These are phyloP conservation scores for Rhyacophila evoluta DNA, from an alignment of 2,888 invertebrate species.

Conservation along the genomic window DNA sequence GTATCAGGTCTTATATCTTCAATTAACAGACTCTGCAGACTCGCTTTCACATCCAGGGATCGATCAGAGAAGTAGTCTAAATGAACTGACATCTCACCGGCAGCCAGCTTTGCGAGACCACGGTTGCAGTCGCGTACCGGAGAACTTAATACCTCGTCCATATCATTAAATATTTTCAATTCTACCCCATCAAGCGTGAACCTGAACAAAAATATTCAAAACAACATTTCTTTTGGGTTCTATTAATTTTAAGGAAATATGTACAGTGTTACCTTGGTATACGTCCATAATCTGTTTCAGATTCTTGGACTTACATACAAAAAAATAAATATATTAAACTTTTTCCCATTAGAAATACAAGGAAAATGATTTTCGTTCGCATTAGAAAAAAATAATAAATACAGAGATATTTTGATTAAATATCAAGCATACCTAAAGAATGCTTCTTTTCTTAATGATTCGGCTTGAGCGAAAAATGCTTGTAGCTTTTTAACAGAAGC, in stretches of 20 bases:
- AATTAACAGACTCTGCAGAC: slow-evolving; percentile 76
- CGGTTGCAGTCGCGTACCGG: slow-evolving; percentile 80
- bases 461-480: slow-evolving; percentile 79
- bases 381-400: too few species aligned
- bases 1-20: slow-evolving; percentile 81
- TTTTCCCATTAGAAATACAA: too few species aligned
- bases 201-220: too few species aligned
- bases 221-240: too few species aligned
- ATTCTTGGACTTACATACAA: too few species aligned
- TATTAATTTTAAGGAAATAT: too few species aligned
- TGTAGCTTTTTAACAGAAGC: slow-evolving; percentile 76
- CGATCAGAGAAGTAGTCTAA: slow-evolving; percentile 77
- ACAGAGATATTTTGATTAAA: background rate
- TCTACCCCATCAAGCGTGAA: slow-evolving; percentile 79
- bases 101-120: slow-evolving; percentile 77
- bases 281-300: too few species aligned
- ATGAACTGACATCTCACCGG: slow-evolving; percentile 75
- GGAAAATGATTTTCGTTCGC: too few species aligned
- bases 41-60: slow-evolving; percentile 77
- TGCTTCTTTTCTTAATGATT: slow-evolving; percentile 74
- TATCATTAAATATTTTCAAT: slow-evolving; percentile 78
- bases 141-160: slow-evolving; percentile 80
- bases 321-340: too few species aligned
- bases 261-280: too few species aligned
- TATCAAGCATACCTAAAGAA: slow-evolving; percentile 63